phyloP scores from a whole-genome alignment of 64 coral and sea anemone genomes.

The Stylophora pistillata region DNA sequence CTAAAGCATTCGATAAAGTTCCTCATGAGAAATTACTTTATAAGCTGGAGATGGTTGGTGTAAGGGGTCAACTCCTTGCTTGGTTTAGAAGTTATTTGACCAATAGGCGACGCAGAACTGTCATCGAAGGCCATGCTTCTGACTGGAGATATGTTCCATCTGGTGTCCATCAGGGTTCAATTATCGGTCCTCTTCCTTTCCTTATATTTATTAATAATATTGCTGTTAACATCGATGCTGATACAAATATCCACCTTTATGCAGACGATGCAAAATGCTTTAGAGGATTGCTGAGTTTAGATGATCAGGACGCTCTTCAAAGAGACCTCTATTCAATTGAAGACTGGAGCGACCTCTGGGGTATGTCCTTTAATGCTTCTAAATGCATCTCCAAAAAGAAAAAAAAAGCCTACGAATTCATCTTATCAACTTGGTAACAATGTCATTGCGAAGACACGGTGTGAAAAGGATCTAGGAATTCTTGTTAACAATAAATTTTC shows the following conservation, averaged over 20 bases:
- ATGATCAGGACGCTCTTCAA: no score
- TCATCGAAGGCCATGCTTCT: constrained; percentile 35
- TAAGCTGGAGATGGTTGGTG: no score
- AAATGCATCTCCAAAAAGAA: no score
- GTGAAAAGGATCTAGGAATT: no score
- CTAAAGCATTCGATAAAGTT: constrained; percentile 27
- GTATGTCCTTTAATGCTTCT: no score
- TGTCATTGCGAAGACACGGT: no score
- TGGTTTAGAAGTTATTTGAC: constrained; percentile 42
- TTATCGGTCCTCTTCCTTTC: neutral
- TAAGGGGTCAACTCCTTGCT: constrained; percentile 30
- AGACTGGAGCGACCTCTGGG: no score
- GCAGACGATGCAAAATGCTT: constrained; percentile 17
- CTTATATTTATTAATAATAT: constrained; percentile 19
- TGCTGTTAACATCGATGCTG: neutral
- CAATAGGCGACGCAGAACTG: constrained; percentile 32
- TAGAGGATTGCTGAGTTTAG: no score
- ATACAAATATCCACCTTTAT: constrained; percentile 7
- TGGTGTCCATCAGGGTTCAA: constrained; percentile 22
- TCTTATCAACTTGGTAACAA: no score
- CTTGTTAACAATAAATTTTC: no score
- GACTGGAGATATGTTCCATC: constrained; percentile 29
- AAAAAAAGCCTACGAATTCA: no score
- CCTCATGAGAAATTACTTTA: constrained; percentile 33
- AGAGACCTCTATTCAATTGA: no score